A percentile compares a stretch with the other conserved stretches of the same genome.
Conservation (phyloP, 1,140 invertebrate genomes). For the Pogonomyrmex californicus region DNA sequence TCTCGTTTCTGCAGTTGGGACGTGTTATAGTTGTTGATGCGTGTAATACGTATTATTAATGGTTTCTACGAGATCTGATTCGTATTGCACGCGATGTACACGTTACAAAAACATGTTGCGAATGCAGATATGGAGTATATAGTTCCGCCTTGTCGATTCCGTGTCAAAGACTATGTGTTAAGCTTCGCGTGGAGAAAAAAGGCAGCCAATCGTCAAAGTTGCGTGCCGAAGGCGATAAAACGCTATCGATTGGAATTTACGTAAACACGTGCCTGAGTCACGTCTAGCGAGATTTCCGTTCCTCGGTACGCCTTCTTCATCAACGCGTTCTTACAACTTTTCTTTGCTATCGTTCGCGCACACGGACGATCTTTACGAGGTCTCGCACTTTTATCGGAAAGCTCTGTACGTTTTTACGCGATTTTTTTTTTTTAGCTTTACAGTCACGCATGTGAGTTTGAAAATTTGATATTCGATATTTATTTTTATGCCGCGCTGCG, state of each 20-base stretch:
- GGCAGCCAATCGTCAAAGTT: constrained; percentile 62
- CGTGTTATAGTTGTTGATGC: neutral
- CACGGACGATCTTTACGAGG: constrained; percentile 19
- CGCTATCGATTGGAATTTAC: constrained; percentile 57
- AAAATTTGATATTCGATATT: constrained; percentile 26
- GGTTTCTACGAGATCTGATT: constrained; percentile 17
- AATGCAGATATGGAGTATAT: constrained; percentile 30
- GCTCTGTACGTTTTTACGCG: neutral
- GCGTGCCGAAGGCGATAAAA: constrained; percentile 68
- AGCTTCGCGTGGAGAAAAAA: constrained; percentile 30
- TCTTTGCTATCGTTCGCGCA: neutral
- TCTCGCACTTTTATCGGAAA: neutral
- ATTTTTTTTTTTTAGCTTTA: neutral
- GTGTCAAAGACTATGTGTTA: constrained; percentile 7
- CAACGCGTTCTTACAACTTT: neutral
- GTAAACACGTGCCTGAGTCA: constrained; percentile 48
- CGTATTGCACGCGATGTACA: neutral
- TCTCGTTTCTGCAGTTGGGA: neutral
- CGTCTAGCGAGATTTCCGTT: neutral
- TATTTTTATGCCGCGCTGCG: constrained; percentile 16
- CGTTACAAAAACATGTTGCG: neutral
- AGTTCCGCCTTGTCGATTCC: constrained; percentile 47
- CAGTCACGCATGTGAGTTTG: neutral
- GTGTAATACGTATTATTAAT: constrained; percentile 32
- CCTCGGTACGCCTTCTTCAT: neutral